Percentiles rank a stretch among this genome's conserved stretches.
These are phyloP conservation scores for Harpagifer antarcticus DNA, from an alignment of 2,797 vertebrate genomes.

Conservation along the genomic window DNA sequence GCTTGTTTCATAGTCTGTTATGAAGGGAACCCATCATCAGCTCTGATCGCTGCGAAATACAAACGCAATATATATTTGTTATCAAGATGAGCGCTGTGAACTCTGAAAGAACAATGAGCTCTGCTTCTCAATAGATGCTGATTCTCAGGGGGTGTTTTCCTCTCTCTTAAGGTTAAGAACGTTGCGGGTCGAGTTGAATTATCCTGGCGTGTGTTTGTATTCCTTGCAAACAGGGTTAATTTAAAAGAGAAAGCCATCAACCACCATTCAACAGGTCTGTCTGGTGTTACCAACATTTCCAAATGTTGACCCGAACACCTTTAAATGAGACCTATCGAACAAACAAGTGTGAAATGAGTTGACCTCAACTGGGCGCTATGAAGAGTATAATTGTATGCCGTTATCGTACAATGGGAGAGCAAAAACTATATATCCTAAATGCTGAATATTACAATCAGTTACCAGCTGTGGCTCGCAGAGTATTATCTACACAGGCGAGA, in stretches of 20 bases:
- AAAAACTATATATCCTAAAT: conserved; percentile 42
- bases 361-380: conserved; percentile 23
- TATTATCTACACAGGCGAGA: conserved; percentile 30
- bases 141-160: neutral
- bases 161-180: neutral
- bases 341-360: neutral
- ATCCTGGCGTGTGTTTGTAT: neutral
- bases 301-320: neutral
- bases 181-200: neutral
- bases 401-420: conserved; percentile 34
- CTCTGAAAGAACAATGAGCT: neutral
- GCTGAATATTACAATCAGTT: conserved; percentile 10
- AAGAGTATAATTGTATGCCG: conserved; percentile 18
- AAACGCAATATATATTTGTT: neutral
- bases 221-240: neutral
- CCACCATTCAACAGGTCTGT: neutral
- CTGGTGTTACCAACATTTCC: neutral
- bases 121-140: neutral
- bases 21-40: neutral
- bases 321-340: neutral
- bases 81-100: neutral
- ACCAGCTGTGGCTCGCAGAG: conserved; percentile 27
- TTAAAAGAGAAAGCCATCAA: neutral
- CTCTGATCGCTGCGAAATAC: neutral
- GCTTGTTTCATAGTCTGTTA: neutral